A percentile compares a stretch with the other conserved stretches of the same genome.
Evolutionary conservation across 2,797 vertebrate genomes (phyloP).

Genomic region (Ptychadena robeensis): DNA sequence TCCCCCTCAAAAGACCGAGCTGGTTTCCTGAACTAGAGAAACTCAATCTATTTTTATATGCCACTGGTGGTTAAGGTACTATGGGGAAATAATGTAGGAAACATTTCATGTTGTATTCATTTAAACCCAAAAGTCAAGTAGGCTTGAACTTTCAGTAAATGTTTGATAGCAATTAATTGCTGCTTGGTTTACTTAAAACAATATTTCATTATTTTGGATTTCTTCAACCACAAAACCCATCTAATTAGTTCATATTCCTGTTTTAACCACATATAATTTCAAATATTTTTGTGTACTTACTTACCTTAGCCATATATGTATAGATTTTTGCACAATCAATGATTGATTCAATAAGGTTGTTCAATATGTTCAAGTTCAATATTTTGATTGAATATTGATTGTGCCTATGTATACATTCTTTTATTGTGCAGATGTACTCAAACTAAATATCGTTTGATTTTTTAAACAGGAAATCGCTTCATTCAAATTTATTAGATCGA

Average conservation of each 20-base stretch:
- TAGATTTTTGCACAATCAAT: no score
- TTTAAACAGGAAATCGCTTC: no score
- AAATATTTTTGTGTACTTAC: neutral
- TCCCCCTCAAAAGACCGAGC: conserved; percentile 31
- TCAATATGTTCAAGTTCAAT: no score
- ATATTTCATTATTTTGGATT: conserved; percentile 3
- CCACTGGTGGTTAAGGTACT: conserved; percentile 44
- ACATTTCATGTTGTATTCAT: conserved; percentile 47
- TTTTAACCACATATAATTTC: no score
- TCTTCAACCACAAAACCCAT: conserved; percentile 10
- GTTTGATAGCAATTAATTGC: conserved; percentile 29
- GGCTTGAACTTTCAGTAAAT: conserved; percentile 24
- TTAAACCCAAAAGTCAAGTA: conserved; percentile 39
- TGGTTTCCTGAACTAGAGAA: conserved; percentile 50
- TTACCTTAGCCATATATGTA: no score
- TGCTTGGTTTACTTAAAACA: neutral
- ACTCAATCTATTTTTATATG: conserved; percentile 57
- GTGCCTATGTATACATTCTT: no score
- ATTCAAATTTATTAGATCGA: no score
- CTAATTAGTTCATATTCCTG: neutral
- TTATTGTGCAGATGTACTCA: no score
- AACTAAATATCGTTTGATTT: no score
- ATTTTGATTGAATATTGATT: no score
- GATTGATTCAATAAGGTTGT: no score
- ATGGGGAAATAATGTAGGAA: conserved; percentile 49